Conservation (phyloP, 2,797 vertebrate genomes). For the Acridotheres tristis region DNA sequence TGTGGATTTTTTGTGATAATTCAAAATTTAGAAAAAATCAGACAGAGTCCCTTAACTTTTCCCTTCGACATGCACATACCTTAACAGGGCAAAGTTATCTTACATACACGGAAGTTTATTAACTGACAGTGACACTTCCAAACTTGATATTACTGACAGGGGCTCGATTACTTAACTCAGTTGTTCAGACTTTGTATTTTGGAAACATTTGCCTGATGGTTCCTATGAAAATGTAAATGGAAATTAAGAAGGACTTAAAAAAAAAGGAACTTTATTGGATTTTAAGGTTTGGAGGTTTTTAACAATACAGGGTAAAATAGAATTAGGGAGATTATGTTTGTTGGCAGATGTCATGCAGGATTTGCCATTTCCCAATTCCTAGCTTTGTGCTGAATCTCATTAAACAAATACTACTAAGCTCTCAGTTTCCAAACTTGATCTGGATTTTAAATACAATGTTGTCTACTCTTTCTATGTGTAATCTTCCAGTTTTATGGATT, state of each 20-base stretch:
- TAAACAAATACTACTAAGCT: not conserved
- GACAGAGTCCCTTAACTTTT: not conserved
- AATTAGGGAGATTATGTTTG: not conserved
- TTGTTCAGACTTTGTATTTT: constrained; percentile 21
- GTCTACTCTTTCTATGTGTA: not conserved
- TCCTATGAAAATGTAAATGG: not conserved
- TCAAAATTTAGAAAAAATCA: not conserved
- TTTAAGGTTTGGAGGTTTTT: not conserved
- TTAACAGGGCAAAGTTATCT: not conserved
- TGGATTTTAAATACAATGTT: not conserved
- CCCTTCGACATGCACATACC: not conserved
- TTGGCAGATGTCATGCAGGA: not conserved
- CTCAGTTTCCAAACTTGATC: not conserved
- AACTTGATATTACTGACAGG: constrained; percentile 14
- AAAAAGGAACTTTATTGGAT: not conserved
- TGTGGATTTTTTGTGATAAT: not conserved
- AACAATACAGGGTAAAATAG: not conserved
- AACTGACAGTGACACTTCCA: constrained; percentile 35
- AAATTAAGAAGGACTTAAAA: not conserved
- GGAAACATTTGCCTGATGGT: not conserved
- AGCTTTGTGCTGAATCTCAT: not conserved
- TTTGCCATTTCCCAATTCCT: not conserved
- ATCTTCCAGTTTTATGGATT: not conserved
- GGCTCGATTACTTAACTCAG: constrained; percentile 51
- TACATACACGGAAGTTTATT: not conserved